Percentiles rank a stretch among this genome's conserved stretches.
These are phyloP conservation scores for Platichthys flesus DNA, from an alignment of 2,113 vertebrate genomes.

Conservation along the genomic window DNA sequence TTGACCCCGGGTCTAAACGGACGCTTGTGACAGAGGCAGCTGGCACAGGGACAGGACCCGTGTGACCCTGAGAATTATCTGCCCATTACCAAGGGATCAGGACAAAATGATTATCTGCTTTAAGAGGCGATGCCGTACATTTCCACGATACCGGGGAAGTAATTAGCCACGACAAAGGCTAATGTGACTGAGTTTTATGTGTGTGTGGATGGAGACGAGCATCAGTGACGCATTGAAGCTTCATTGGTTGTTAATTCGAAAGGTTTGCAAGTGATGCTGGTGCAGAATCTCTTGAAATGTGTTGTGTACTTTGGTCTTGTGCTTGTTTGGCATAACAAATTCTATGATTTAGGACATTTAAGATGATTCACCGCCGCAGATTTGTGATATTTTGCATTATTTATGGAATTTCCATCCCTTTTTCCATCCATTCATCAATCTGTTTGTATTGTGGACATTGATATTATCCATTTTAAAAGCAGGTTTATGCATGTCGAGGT, in stretches of 20 bases:
- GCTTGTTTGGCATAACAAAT: too few species aligned
- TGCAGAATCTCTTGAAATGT: too few species aligned
- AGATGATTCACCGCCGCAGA: too few species aligned
- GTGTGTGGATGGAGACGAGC: too few species aligned
- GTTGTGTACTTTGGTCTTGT: too few species aligned
- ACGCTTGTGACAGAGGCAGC: constrained; percentile 19
- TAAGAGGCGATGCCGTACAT: constrained; percentile 5
- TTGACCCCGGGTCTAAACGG: neutral
- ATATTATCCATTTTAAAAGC: too few species aligned
- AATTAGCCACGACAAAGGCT: neutral
- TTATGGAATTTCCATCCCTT: too few species aligned
- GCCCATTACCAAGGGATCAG: constrained; percentile 40
- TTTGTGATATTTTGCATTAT: too few species aligned
- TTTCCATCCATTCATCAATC: neutral
- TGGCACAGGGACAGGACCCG: neutral
- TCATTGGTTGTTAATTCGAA: neutral
- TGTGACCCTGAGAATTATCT: constrained; percentile 33
- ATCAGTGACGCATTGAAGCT: neutral
- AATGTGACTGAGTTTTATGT: too few species aligned
- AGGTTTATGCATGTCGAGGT: too few species aligned
- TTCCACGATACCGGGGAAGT: constrained; percentile 1
- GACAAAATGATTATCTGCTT: constrained; percentile 45
- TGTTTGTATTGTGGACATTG: neutral
- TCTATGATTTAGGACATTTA: too few species aligned
- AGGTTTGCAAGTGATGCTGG: too few species aligned